A percentile compares a stretch with the other conserved stretches of the same genome.
phyloP scores from a whole-genome alignment of 2,888 invertebrate genomes.

The Dasysyrphus albostriatus region DNA sequence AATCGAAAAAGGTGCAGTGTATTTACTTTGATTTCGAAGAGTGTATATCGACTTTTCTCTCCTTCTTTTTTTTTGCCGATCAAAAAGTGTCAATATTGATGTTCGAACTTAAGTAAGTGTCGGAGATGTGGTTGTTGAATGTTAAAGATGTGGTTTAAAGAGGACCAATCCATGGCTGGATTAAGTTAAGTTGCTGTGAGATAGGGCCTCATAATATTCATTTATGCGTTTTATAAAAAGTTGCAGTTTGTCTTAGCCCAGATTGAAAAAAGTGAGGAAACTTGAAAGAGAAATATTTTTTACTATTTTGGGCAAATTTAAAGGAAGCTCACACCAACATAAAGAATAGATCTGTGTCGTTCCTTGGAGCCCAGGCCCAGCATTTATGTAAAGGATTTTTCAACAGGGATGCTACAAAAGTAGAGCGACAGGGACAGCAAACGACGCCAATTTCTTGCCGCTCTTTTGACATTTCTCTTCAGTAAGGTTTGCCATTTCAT shows the following conservation, averaged over 20 bases:
- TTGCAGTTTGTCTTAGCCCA: no score
- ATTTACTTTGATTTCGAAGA: slow-evolving; percentile 49
- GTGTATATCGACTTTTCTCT: slow-evolving; percentile 13
- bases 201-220: background rate
- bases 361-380: no score
- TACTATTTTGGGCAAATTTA: no score
- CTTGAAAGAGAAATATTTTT: no score
- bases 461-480: no score
- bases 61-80: slow-evolving; percentile 16
- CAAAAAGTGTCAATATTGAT: slow-evolving; percentile 69
- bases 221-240: background rate
- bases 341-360: no score
- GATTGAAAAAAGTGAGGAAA: background rate
- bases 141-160: slow-evolving; percentile 20
- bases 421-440: no score
- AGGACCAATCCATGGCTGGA: slow-evolving; percentile 19
- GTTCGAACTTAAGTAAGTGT: slow-evolving; percentile 54
- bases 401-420: no score
- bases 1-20: slow-evolving; percentile 49
- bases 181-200: background rate
- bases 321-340: no score
- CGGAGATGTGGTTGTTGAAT: slow-evolving; percentile 47
- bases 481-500: no score
- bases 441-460: no score
- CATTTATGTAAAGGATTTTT: no score